Evolutionary conservation across 2,113 vertebrate genomes (phyloP), one percentile per base, ranked within the genome.

Genomic region (Pseudorectes ferrugineus): DNA sequence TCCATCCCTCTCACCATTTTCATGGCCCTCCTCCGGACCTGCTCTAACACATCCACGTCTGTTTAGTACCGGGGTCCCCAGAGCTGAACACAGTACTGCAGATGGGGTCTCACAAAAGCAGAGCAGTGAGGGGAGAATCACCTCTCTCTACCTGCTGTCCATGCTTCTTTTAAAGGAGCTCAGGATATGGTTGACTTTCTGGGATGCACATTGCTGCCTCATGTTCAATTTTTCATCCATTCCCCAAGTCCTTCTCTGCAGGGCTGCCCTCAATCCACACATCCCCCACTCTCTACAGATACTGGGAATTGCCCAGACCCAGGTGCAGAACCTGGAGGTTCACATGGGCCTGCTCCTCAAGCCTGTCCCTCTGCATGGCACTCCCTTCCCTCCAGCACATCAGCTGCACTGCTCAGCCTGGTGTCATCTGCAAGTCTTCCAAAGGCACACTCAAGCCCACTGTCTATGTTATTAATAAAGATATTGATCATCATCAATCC

Each of bases 251-350:
- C 42, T 75, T 48, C 51, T 35, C 36, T 8, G 5, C 24, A 55
- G 17, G 6, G 40, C 26, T 86, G 20, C 14, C 58, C 24, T 48
- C 18, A 46, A 70, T 31, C 40, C 43, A 9, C 9, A 3, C 65
- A 40, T 16, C 4, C 4, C 8, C 23, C 6, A n/a, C 11, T 9
- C 11, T 5, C 22, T 19, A 33, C 5, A 26, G 17, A 45, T 45
- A 28, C 0, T 12, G 13, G 14, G 24, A 17, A 49, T 2, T 62
- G 25, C 10, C 17, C 4, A 0, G 0, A n/a, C 6, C 18, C 31
- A 57, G 14, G 9, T 9, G 35, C 6, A 78, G 49, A 94, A 35
- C 23, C 3, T 2, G 11, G 35, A 78, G 12, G 35, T 36, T 74
- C 40, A 70, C 49, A 46, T 0, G 0, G 26, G 11, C 22, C 28